Conservation (phyloP, 2,113 vertebrate species). For the Tyto alba region DNA sequence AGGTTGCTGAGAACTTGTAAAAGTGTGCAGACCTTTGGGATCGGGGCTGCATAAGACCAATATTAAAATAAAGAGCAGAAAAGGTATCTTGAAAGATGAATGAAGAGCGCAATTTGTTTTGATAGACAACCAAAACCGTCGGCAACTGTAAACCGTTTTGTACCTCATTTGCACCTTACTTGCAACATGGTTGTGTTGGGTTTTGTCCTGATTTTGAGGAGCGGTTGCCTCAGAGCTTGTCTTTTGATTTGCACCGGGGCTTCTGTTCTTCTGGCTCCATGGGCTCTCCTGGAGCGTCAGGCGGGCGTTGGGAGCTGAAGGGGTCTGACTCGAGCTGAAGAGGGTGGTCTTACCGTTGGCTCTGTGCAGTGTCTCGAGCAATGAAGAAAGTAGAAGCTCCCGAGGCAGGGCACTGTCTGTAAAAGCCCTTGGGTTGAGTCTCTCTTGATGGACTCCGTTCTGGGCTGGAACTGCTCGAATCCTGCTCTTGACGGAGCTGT, state of each 20-base stretch:
- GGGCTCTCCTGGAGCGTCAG: neutral
- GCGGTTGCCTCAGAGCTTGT: neutral
- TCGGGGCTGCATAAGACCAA: rapidly evolving
- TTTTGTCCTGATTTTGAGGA: neutral
- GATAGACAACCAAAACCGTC: neutral
- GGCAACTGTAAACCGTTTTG: neutral
- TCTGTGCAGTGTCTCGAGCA: neutral
- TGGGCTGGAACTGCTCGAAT: neutral
- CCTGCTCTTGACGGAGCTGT: neutral
- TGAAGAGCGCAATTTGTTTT: neutral
- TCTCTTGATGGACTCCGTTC: neutral
- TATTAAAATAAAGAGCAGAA: neutral
- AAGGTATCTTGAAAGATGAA: neutral
- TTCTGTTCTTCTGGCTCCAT: neutral
- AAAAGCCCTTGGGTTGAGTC: neutral
- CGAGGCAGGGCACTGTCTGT: neutral
- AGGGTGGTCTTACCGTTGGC: rapidly evolving
- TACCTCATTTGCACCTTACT: neutral
- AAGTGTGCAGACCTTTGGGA: neutral
- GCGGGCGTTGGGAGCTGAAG: neutral
- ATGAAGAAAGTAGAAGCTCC: neutral
- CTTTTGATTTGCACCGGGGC: rapidly evolving
- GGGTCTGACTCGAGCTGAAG: neutral
- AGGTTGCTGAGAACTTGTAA: neutral
- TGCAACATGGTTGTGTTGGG: rapidly evolving